Evolutionary conservation across 1,140 invertebrate species (phyloP).

Genomic region (Nasonia vitripennis): DNA sequence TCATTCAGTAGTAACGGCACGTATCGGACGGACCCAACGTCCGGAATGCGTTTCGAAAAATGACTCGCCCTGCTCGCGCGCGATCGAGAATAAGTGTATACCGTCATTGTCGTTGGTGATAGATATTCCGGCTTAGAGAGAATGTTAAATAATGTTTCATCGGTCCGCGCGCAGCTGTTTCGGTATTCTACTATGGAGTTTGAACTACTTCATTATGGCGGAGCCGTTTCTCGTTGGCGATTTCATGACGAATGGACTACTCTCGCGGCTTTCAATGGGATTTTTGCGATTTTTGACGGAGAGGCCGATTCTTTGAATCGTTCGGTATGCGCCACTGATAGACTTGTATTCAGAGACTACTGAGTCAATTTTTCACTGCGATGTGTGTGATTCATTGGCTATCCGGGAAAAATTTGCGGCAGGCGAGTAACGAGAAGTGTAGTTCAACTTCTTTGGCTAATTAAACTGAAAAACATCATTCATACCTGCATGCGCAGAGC

Average conservation of each 20-base stretch:
- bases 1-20: slow-evolving; percentile 31
- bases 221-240: neutral
- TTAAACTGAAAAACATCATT: neutral
- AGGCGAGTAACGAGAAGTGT: neutral
- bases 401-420: no score
- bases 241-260: neutral
- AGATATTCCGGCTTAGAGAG: slow-evolving; percentile 14
- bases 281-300: no score
- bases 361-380: no score
- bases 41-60: neutral
- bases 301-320: no score
- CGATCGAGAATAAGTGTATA: neutral
- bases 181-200: slow-evolving; percentile 10
- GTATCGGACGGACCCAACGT: slow-evolving; percentile 14
- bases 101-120: slow-evolving; percentile 30
- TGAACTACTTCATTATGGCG: slow-evolving; percentile 7
- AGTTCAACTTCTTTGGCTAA: neutral
- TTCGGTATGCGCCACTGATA: no score
- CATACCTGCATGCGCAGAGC: neutral
- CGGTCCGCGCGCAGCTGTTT: neutral
- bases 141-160: slow-evolving; percentile 39
- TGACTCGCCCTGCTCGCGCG: neutral
- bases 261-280: neutral
- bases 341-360: no score
- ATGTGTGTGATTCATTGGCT: no score